Conservation (phyloP, 2,888 invertebrate species). For the Clunio marinus region DNA sequence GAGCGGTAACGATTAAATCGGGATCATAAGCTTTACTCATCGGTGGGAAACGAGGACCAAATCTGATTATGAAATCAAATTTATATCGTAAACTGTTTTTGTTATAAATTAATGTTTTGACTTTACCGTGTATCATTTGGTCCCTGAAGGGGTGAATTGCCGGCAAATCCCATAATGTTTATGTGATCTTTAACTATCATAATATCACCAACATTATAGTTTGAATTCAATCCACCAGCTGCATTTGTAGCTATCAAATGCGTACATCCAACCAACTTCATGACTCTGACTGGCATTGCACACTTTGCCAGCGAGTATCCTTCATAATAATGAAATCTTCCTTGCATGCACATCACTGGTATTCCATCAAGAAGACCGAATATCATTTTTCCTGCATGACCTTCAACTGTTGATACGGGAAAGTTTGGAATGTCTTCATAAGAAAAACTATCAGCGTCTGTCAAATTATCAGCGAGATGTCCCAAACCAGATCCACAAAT, state of each 20-base stretch:
- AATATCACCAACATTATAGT: slow-evolving; percentile 86
- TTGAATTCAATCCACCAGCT: slow-evolving; percentile 88
- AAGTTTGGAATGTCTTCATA: slow-evolving; percentile 92
- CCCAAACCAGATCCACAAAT: slow-evolving; percentile 94
- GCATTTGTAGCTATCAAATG: slow-evolving; percentile 93
- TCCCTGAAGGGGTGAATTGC: slow-evolving; percentile 90
- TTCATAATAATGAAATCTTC: slow-evolving; percentile 95
- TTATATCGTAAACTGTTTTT: too few relatives aligned
- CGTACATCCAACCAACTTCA: slow-evolving; percentile 89
- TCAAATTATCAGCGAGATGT: slow-evolving; percentile 72
- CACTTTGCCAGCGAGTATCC: slow-evolving; percentile 92
- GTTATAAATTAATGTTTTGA: too few relatives aligned
- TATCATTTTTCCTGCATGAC: slow-evolving; percentile 87
- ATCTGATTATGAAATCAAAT: slow-evolving; percentile 56
- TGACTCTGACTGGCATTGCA: slow-evolving; percentile 90
- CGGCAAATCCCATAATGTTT: slow-evolving; percentile 93
- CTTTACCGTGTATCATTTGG: slow-evolving; percentile 68
- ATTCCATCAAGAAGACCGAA: slow-evolving; percentile 79
- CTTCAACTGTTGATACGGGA: slow-evolving; percentile 85
- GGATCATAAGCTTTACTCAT: slow-evolving; percentile 85
- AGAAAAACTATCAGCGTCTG: slow-evolving; percentile 67
- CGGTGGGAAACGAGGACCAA: slow-evolving; percentile 91
- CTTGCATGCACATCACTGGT: slow-evolving; percentile 93
- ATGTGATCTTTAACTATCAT: slow-evolving; percentile 98
- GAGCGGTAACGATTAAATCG: slow-evolving; percentile 65